These are phyloP conservation scores for Camarhynchus parvulus DNA, from an alignment of 2,113 vertebrate species.

Conservation along the genomic window DNA sequence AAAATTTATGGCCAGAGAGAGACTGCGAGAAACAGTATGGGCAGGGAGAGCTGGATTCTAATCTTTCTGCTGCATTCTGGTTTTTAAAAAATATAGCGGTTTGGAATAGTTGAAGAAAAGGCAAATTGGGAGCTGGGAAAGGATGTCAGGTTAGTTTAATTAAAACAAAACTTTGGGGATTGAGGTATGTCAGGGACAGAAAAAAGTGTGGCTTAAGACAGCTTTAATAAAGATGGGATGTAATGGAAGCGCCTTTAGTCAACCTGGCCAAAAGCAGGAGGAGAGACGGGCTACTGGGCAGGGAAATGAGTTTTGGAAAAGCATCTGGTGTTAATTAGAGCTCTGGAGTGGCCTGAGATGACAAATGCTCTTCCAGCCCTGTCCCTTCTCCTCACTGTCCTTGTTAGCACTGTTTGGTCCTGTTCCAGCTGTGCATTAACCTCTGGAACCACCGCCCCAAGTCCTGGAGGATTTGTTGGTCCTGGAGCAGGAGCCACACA, in stretches of 20 bases:
- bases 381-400: background rate
- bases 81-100: background rate
- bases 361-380: background rate
- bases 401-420: background rate
- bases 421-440: background rate
- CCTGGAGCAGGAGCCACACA: background rate
- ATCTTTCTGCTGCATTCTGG: background rate
- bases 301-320: background rate
- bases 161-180: background rate
- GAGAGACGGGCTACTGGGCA: background rate
- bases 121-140: background rate
- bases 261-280: background rate
- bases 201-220: background rate
- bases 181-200: background rate
- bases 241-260: background rate
- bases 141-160: background rate
- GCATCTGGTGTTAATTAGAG: fast-evolving
- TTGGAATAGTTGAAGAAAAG: background rate
- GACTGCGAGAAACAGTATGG: background rate
- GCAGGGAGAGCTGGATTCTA: background rate
- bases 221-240: background rate
- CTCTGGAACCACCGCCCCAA: background rate
- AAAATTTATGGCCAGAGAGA: constrained; percentile 62
- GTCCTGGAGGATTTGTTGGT: background rate
- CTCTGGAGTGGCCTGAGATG: background rate